These are phyloP conservation scores for Oxygymnocypris stewartii DNA, from an alignment of 2,113 vertebrate genomes.

Conservation along the genomic window DNA sequence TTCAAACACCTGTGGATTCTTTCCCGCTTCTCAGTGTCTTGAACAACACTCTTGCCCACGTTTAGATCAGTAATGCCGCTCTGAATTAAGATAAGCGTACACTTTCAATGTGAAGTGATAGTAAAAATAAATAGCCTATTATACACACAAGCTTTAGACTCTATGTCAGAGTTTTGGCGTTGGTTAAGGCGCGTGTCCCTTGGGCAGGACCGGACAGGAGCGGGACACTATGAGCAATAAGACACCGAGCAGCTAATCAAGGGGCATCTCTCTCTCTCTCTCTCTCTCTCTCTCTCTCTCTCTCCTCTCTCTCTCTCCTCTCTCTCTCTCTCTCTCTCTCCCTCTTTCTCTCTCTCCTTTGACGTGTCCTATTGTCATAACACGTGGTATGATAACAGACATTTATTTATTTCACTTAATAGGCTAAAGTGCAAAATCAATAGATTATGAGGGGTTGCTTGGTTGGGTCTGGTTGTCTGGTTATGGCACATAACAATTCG, in stretches of 20 bases:
- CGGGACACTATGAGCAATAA: conserved; percentile 62
- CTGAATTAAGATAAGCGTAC: not conserved
- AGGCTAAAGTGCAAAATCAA: not conserved
- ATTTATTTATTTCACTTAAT: not conserved
- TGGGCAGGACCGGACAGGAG: conserved; percentile 23
- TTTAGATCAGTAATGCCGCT: not conserved
- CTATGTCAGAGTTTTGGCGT: not conserved
- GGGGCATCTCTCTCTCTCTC: conserved; percentile 66
- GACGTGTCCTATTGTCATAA: not conserved
- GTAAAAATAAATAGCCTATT: not conserved
- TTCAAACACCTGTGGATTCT: conserved; percentile 34
- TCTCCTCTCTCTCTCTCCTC: not conserved
- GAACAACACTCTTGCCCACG: not conserved
- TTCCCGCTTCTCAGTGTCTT: not conserved
- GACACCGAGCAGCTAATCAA: conserved; percentile 72
- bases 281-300: conserved; percentile 44
- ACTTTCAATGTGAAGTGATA: not conserved
- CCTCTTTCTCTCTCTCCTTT: not conserved
- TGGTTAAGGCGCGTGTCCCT: conserved; percentile 14
- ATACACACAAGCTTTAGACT: not conserved
- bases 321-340: conserved; percentile 46
- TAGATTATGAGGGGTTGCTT: not conserved
- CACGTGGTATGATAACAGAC: conserved; percentile 5
- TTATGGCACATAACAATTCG: not conserved
- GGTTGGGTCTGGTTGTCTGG: not conserved